These are phyloP conservation scores for Gymnodraco acuticeps DNA, from an alignment of 2,797 vertebrate species.

Conservation along the genomic window DNA sequence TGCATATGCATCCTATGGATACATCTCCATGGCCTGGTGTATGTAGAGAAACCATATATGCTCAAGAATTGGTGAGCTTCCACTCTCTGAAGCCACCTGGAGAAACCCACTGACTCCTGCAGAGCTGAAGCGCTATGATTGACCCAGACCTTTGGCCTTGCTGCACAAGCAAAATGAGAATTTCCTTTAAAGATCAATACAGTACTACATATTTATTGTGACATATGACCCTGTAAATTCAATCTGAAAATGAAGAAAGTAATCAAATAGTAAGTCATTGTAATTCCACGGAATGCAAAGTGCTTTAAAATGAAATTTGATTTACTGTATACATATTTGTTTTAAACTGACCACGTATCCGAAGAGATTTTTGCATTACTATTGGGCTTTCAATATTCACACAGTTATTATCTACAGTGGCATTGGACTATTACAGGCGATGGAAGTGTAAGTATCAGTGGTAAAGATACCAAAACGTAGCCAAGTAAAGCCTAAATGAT, in stretches of 20 bases:
- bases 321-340: conserved; percentile 41
- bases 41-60: conserved; percentile 18
- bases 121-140: conserved; percentile 38
- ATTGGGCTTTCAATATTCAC: too few relatives aligned
- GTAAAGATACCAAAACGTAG: background rate
- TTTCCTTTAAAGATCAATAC: conserved; percentile 69
- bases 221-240: conserved; percentile 52
- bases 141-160: conserved; percentile 63
- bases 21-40: conserved; percentile 3
- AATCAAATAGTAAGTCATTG: conserved; percentile 49
- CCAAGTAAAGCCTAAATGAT: background rate
- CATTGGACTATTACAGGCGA: too few relatives aligned
- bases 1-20: conserved; percentile 27
- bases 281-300: conserved; percentile 23
- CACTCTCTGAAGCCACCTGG: conserved; percentile 10
- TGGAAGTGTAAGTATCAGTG: background rate
- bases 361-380: too few relatives aligned
- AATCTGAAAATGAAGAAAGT: conserved; percentile 49
- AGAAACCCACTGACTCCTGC: conserved; percentile 20
- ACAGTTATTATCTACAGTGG: too few relatives aligned
- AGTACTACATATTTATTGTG: conserved; percentile 59
- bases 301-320: conserved; percentile 32
- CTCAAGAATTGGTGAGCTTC: conserved; percentile 10
- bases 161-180: conserved; percentile 60
- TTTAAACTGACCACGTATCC: conserved; percentile 8